phyloP scores from a whole-genome alignment of 2,797 vertebrate species.

The Pogoniulus pusillus region DNA sequence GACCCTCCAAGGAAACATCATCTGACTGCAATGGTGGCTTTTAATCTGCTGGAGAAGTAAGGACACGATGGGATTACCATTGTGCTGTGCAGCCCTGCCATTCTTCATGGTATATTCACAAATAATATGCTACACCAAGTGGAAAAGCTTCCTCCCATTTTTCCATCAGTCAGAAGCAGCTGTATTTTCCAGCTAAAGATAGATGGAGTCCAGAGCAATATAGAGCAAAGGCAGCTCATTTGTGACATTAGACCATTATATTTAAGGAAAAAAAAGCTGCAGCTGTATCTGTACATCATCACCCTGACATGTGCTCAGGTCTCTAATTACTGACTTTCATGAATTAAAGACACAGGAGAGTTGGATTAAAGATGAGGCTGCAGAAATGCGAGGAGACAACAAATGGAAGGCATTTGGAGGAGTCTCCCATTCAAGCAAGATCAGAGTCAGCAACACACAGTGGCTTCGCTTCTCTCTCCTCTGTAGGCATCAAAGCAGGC shows the following conservation, averaged over 20 bases:
- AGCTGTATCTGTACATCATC: slow-evolving; percentile 5
- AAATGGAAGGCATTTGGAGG: neutral
- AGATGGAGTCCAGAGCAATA: neutral
- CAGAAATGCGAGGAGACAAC: neutral
- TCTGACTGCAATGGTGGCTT: neutral
- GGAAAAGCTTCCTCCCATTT: neutral
- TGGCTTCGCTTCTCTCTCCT: neutral
- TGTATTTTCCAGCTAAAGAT: neutral
- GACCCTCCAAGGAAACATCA: neutral
- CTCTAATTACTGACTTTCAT: neutral
- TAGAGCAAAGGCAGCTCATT: neutral
- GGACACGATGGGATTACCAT: neutral
- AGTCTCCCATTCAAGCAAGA: neutral
- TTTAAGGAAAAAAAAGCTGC: neutral
- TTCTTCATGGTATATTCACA: neutral
- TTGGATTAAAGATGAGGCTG: slow-evolving; percentile 4
- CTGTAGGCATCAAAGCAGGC: neutral
- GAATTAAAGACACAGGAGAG: neutral
- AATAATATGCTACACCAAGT: neutral
- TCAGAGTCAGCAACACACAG: neutral
- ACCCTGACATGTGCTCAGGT: neutral
- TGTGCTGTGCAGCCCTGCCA: neutral
- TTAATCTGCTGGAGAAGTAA: neutral
- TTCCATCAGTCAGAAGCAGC: neutral
- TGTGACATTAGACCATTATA: neutral